Conservation (phyloP, 2,888 invertebrate species). For the Pristionchus mayeri region DNA sequence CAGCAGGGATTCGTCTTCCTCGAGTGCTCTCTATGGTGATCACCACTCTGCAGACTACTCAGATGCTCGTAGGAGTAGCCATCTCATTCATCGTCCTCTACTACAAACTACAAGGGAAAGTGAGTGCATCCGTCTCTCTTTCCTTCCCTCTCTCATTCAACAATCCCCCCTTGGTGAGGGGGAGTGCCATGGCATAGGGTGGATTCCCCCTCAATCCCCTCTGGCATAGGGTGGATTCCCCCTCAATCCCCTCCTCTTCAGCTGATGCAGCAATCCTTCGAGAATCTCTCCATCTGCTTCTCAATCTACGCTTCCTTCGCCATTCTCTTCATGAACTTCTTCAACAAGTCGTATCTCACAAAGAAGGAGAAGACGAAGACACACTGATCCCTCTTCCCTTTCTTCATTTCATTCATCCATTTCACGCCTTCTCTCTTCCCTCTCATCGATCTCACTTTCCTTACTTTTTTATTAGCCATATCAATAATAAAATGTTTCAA, state of each 20-base stretch:
- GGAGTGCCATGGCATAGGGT: neutral
- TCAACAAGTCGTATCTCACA: slow-evolving; percentile 73
- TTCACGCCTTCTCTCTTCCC: neutral
- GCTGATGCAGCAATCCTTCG: slow-evolving; percentile 47
- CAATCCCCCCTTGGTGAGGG: neutral
- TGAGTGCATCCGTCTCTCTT: slow-evolving; percentile 33
- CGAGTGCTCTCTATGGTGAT: slow-evolving; percentile 60
- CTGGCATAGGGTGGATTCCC: neutral
- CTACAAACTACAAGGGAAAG: slow-evolving; percentile 64
- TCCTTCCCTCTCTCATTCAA: neutral
- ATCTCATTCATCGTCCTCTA: slow-evolving; percentile 69
- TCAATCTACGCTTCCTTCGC: slow-evolving; percentile 76
- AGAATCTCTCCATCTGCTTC: slow-evolving; percentile 63
- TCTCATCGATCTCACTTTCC: slow-evolving; percentile 39
- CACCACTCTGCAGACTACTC: slow-evolving; percentile 65
- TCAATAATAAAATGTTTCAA: too few species aligned
- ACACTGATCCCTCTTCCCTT: neutral
- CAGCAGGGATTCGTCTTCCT: slow-evolving; percentile 59
- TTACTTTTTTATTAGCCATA: slow-evolving; percentile 12
- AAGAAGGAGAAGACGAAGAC: slow-evolving; percentile 53
- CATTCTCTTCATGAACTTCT: slow-evolving; percentile 76
- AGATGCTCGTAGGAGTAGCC: slow-evolving; percentile 71
- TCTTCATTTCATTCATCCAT: neutral
- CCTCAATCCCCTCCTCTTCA: neutral
- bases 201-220: neutral